Conservation (phyloP, 2,113 vertebrate genomes). For the Numida meleagris region DNA sequence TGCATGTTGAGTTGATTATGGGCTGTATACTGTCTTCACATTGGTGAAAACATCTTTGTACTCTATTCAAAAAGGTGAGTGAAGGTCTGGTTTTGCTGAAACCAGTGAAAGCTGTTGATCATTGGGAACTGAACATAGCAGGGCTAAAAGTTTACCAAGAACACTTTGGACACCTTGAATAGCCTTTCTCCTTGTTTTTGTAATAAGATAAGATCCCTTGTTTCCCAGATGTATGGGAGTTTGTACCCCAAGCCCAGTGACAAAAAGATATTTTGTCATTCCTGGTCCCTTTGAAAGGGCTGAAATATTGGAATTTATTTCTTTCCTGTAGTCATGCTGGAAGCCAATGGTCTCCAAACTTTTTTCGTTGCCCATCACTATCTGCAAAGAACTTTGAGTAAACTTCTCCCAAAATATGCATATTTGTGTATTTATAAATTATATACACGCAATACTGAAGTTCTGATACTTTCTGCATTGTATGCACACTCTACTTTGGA, state of each 20-base stretch:
- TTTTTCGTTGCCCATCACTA: not conserved
- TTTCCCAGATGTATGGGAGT: not conserved
- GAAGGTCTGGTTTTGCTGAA: not conserved
- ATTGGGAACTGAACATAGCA: not conserved
- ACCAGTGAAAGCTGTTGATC: not conserved
- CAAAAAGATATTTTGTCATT: not conserved
- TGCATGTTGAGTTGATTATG: not conserved
- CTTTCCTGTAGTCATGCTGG: not conserved
- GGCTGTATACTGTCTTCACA: not conserved
- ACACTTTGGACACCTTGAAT: not conserved
- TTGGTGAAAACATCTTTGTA: not conserved
- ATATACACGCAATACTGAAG: not conserved
- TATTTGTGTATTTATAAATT: not conserved
- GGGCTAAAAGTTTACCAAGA: not conserved
- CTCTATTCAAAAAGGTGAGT: not conserved
- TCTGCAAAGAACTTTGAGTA: not conserved
- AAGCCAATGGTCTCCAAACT: not conserved
- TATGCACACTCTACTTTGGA: not conserved
- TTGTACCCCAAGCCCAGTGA: not conserved
- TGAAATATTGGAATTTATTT: not conserved
- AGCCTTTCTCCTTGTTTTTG: not conserved
- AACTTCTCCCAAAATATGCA: fast-evolving
- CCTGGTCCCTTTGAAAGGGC: not conserved
- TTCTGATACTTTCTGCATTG: not conserved
- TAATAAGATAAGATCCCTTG: not conserved